Evolutionary conservation across 53 echinoderm and acorn worm genomes (phyloP), one percentile per base, ranked within the genome.

Genomic region (Echinometra lucunter): DNA sequence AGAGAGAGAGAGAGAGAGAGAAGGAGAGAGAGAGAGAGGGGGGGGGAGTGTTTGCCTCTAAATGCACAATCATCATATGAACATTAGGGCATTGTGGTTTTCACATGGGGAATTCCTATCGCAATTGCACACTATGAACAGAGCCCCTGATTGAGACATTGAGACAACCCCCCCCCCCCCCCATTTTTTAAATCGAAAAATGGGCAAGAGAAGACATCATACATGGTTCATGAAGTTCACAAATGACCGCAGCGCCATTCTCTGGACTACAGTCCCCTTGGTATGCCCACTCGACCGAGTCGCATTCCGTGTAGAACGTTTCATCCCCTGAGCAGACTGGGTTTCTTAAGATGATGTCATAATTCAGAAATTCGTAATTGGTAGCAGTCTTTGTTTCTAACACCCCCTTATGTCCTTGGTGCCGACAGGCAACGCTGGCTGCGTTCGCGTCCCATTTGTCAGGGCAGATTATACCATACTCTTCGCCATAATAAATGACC

Each of bases 231-330:
- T 75, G 37, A 75, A 75, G 6, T 17, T 75, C 75, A 19, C 75
- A 75, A 4, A 75, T 38, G 75, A 75, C 75, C 19, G 11, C 75
- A 75, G 75, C 75, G 12, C 40, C 37, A 38, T 2, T 75, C 40
- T 4, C 75, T 16, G 75, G 75, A 38, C 2, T 4, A 75, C 75
- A 75, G 75, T 17, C 37, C 2, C 75, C 75, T 18, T 75, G 75
- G 75, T 75, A 75, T 2, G 75, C 75, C 75, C 75, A 75, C 16
- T 75, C 37, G 2, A 15, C 75, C 15, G 75, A 75, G 12, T 75
- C 75, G 19, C 75, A 75, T 38, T 75, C 75, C 15, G 75, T 75
- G 18, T 75, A 75, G 75, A 75, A 75, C 4, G 75, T 75, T 75
- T 75, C 75, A 2, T 75, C 37, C 2, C 75, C 75, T 6, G 75